Base-by-base conservation (phyloP, 1,140 invertebrate genomes). In the Antheraea pernyi region DNA sequence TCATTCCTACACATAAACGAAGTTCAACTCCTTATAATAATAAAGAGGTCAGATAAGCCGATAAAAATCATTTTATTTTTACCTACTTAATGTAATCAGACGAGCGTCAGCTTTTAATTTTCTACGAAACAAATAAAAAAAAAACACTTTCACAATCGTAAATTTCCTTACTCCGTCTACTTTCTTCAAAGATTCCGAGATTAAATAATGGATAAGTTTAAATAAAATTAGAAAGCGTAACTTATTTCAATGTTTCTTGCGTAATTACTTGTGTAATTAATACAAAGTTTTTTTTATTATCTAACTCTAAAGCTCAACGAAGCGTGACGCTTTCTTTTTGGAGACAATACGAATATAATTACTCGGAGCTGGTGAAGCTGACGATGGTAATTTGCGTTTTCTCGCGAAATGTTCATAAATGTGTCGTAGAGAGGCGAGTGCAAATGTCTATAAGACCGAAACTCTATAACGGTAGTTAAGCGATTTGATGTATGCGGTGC, bases 261-360 rank as follows among this genome's bases (percentile, higher is more conserved):
- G 60, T 36, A 61, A 61, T 61, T 61, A 61, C 60, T 61, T 30
- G 60, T 36, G 60, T 19, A 22, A 61, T 61, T 60, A 30, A 61
- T 36, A 30, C 9, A 16, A 7, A 22, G 8, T n/a, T 60, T 60
- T 61, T 61, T 37, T 63, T 37, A 63, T 63, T 36, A 36, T 36
- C 30, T 37, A 37, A 63, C 19, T n/a, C 19, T 37, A 36, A 37
- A 37, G 19, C 13, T 22, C 61, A 36, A 13, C 61, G 7, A 63
- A 63, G 61, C 61, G 36, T 63, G 37, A 63, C 61, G 37, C 61
- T 63, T 63, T 63, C 61, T 10, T 63, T 60, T 63, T 37, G 61
- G 61, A 63, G 61, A 63, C 61, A 63, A 19, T 61, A 22, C 13
- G 30, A 36, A 61, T 37, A 63, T 63, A 63, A 63, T 63, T 22